Evolutionary conservation across 1,140 invertebrate genomes (phyloP).

Genomic region (Sinella curviseta): DNA sequence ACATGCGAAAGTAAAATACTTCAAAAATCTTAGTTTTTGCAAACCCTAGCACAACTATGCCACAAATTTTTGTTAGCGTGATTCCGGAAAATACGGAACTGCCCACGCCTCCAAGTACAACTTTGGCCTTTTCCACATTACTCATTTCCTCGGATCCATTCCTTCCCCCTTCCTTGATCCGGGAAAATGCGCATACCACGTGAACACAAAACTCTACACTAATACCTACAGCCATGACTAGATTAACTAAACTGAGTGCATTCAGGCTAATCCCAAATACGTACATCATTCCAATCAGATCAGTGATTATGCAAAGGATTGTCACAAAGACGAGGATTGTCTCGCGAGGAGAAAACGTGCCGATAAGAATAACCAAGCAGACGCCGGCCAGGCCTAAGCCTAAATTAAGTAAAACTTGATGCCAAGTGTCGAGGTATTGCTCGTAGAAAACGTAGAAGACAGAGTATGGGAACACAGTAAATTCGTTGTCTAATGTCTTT

Average conservation of each 20-base stretch:
- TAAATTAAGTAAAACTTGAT: conserved; percentile 82
- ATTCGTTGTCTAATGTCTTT: not conserved
- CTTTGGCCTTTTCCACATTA: conserved; percentile 67
- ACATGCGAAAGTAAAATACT: conserved; percentile 99
- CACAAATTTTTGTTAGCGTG: conserved; percentile 93
- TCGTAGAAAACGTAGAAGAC: conserved; percentile 99
- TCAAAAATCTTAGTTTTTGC: conserved; percentile 92
- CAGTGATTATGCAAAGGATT: conserved; percentile 86
- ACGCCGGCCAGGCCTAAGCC: conserved; percentile 84
- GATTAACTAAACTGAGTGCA: conserved; percentile 89
- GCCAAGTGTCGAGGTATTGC: conserved; percentile 95
- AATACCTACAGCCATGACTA: conserved; percentile 77
- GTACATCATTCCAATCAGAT: conserved; percentile 93
- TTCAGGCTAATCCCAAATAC: conserved; percentile 94
- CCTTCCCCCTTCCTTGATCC: conserved; percentile 59
- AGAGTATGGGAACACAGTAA: conserved; percentile 31
- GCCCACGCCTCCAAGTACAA: conserved; percentile 87
- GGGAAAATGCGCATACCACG: conserved; percentile 75
- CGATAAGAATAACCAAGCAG: conserved; percentile 86
- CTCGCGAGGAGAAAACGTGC: conserved; percentile 88
- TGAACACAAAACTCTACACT: conserved; percentile 94
- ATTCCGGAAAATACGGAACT: conserved; percentile 94
- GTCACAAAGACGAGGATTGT: conserved; percentile 82
- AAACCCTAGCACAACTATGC: conserved; percentile 89
- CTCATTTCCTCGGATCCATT: conserved; percentile 52